Evolutionary conservation across 2,888 invertebrate genomes (phyloP).

Genomic region (Alviniconcha strummeri): DNA sequence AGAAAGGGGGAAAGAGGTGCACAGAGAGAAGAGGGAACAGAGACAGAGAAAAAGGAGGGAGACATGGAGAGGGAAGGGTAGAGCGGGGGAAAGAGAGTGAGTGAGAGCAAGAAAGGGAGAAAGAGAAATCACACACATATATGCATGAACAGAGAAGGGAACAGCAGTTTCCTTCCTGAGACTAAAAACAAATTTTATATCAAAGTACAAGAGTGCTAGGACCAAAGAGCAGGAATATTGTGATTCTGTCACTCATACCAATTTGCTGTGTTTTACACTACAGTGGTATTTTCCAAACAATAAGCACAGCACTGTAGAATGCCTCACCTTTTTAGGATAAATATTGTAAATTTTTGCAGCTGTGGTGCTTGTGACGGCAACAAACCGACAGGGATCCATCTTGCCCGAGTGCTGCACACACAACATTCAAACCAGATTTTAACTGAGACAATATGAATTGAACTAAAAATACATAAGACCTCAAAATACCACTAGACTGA

Average conservation of each 20-base stretch:
- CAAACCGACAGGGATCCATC: constrained; percentile 94
- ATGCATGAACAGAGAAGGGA: not conserved
- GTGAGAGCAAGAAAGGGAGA: not conserved
- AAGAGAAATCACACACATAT: not conserved
- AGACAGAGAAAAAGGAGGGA: not conserved
- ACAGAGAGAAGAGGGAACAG: not conserved
- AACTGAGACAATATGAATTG: no score
- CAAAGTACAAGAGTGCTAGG: no score
- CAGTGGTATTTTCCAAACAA: no score
- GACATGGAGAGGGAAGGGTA: not conserved
- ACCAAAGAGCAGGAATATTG: no score
- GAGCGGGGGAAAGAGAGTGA: not conserved
- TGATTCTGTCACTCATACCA: not conserved
- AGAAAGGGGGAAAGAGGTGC: not conserved
- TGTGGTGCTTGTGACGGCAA: constrained; percentile 95
- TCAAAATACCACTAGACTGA: no score
- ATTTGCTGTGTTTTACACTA: no score
- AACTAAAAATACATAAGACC: no score
- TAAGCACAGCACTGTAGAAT: not conserved
- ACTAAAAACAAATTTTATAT: constrained; percentile 9
- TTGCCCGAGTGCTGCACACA: constrained; percentile 81
- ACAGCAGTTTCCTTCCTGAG: not conserved
- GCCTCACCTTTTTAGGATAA: constrained; percentile 83
- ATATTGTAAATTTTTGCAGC: constrained; percentile 96
- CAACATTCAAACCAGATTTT: not conserved